These are phyloP conservation scores for Lucinisca nassula DNA, from an alignment of 2,888 invertebrate species.

Conservation along the genomic window DNA sequence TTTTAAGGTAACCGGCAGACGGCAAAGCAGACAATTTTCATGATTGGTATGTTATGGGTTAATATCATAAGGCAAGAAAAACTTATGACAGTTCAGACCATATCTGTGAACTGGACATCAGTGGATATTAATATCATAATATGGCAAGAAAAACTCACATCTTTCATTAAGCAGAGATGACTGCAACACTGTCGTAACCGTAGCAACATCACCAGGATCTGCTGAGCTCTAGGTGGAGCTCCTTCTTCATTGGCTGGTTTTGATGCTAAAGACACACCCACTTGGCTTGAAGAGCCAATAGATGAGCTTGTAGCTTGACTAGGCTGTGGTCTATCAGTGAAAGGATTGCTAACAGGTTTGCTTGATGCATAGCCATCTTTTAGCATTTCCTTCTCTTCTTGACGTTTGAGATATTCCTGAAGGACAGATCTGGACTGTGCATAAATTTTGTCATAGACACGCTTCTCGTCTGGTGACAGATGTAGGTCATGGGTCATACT, in stretches of 20 bases:
- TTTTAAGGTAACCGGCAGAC: no score
- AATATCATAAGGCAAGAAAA: no score
- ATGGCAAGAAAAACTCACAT: slow-evolving; percentile 89
- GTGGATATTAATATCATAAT: no score
- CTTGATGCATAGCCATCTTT: slow-evolving; percentile 47
- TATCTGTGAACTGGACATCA: no score
- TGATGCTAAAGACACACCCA: slow-evolving; percentile 10
- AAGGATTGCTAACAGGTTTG: slow-evolving; percentile 49
- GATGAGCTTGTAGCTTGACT: slow-evolving; percentile 33
- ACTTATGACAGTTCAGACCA: no score
- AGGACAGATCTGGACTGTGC: slow-evolving; percentile 87
- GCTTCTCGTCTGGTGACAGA: slow-evolving; percentile 86
- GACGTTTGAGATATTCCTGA: slow-evolving; percentile 85
- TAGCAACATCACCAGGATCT: slow-evolving; percentile 92
- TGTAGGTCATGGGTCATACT: slow-evolving; percentile 87
- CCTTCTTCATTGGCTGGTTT: background rate
- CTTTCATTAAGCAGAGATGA: slow-evolving; percentile 94
- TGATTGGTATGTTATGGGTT: no score
- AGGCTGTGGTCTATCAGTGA: slow-evolving; percentile 45
- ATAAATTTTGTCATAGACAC: slow-evolving; percentile 93
- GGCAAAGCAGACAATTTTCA: no score
- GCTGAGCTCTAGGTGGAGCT: slow-evolving; percentile 74
- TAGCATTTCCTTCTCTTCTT: slow-evolving; percentile 81
- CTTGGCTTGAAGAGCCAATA: slow-evolving; percentile 11
- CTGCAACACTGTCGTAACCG: slow-evolving; percentile 96